Base-by-base conservation (phyloP, 2,888 invertebrate species). In the Tribolium freemani region DNA sequence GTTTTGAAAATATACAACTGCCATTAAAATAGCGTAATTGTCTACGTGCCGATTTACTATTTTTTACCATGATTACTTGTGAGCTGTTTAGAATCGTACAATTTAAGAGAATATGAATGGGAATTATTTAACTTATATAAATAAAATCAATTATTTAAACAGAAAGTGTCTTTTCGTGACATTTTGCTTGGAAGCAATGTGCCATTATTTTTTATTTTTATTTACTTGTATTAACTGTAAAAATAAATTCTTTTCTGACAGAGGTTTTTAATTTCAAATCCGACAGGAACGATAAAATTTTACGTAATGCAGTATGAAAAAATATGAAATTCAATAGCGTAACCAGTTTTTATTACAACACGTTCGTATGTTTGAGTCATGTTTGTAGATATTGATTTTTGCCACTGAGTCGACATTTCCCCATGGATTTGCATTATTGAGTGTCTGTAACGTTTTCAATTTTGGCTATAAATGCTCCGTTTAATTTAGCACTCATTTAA, bases 141-240 rank as follows among this genome's bases (percentile, higher is more conserved):
- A 71, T 66, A 67, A 71, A 63, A 66, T 5, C 64, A 66, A 69
- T 66, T 38, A 69, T 69, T 64, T 73, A 31, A 51, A 72, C 30
- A 54, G 13, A 71, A 72, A 75, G 72, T 77, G 78, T 81, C 77
- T 76, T 75, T 78, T 75, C 75, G 79, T 81, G 83, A 83, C 83
- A 83, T 83, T 80, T 81, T 83, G 84, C 83, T 82, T 77, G 72
- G 73, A 80, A 73, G 84, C 84, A 83, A 80, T 80, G 84, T 84
- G 84, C 83, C 83, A 84, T 84, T 83, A 74, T 77, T 78, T 81
- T 79, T 78, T 78, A 77, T 77, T 80, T 82, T 81, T 77, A 76
- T 75, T 76, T 76, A 78, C 72, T 72, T 78, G 76, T 77, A 76
- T 74, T 75, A 77, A 73, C 69, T 75, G 75, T 77, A 76, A 77